Evolutionary conservation across 23 tunicate species (phyloP).

Genomic region (Oikopleura dioica): DNA sequence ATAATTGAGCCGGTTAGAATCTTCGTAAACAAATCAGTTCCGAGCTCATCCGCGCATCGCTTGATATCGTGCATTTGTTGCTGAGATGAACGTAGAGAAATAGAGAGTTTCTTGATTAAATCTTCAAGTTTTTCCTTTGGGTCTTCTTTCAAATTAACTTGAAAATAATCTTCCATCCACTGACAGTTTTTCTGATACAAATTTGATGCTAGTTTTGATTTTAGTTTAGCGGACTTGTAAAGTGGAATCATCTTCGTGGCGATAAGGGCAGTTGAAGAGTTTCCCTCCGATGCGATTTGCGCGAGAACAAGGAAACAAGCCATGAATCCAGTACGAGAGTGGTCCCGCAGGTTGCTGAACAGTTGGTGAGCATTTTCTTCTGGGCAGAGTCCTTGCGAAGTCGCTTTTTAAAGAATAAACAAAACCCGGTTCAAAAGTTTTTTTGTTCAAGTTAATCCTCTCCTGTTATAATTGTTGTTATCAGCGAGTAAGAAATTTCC

Average conservation of each 20-base stretch:
- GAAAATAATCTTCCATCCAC: neutral
- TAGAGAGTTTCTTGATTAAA: neutral
- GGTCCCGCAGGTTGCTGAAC: neutral
- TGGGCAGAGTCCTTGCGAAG: neutral
- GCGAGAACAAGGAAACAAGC: neutral
- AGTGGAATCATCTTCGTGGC: neutral
- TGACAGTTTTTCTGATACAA: no score
- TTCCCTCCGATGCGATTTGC: neutral
- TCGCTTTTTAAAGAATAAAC: no score
- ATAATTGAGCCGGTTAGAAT: neutral
- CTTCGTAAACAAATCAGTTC: neutral
- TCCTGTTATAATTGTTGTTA: neutral
- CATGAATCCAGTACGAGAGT: neutral
- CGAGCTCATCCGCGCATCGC: neutral
- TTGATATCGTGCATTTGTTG: neutral
- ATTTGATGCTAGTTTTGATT: no score
- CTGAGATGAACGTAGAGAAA: neutral
- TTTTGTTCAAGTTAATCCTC: no score
- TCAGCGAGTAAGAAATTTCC: neutral
- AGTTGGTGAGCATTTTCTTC: neutral
- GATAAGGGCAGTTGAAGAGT: neutral
- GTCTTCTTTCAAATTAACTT: neutral
- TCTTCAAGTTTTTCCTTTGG: neutral
- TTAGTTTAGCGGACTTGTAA: neutral
- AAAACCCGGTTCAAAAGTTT: no score